Evolutionary conservation across 92 coral and sea anemone genomes (phyloP).

Genomic region (Metridium senile): DNA sequence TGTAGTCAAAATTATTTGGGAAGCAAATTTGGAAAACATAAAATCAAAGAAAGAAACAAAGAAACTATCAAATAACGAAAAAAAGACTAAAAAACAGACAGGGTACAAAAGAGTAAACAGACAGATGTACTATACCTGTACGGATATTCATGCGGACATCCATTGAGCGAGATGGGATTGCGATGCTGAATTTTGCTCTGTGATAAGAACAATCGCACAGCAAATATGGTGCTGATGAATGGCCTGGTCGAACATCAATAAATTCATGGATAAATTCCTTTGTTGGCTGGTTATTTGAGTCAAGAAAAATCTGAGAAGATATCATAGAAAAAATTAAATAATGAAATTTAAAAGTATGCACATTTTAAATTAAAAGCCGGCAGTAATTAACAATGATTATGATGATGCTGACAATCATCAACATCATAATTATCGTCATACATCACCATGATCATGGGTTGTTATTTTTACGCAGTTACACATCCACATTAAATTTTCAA

Average conservation of each 20-base stretch:
- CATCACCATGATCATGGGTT: neutral
- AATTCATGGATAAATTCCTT: neutral
- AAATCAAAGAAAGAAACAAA: neutral
- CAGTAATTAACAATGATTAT: neutral
- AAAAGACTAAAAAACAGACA: neutral
- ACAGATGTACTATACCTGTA: neutral
- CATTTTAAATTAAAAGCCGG: neutral
- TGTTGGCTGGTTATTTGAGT: neutral
- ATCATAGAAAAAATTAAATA: too few species aligned
- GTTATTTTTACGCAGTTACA: neutral
- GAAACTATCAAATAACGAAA: neutral
- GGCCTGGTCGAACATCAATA: neutral
- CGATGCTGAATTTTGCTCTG: conserved; percentile 18
- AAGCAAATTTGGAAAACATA: neutral
- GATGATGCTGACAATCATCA: neutral
- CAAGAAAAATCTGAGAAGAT: conserved; percentile 14
- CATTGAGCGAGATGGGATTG: conserved; percentile 9
- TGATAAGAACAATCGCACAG: neutral
- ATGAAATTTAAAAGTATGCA: neutral
- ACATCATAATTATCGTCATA: neutral
- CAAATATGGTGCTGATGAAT: conserved; percentile 7
- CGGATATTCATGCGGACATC: conserved; percentile 18
- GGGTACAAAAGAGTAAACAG: neutral
- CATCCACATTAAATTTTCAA: too few species aligned
- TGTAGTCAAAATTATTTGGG: neutral